These are phyloP conservation scores for Ornithoptera alexandrae DNA, from an alignment of 2,888 invertebrate genomes.

Conservation along the genomic window DNA sequence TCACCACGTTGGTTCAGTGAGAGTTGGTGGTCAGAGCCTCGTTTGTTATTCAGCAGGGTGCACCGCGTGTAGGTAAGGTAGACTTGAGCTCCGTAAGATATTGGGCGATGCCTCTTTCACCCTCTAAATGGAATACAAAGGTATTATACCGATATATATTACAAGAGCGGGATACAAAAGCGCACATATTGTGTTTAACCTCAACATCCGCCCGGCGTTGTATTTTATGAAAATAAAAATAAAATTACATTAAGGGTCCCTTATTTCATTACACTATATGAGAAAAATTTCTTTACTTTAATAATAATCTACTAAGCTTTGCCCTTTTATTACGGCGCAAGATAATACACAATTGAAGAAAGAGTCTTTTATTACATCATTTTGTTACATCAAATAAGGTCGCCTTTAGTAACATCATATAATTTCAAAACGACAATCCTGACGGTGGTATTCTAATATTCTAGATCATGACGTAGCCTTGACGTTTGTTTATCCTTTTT, in stretches of 20 bases:
- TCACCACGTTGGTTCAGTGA: too few relatives aligned
- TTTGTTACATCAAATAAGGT: constrained; percentile 26
- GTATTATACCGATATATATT: not conserved
- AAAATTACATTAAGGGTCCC: constrained; percentile 16
- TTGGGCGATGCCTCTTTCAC: too few relatives aligned
- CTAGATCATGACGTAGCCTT: not conserved
- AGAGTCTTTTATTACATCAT: constrained; percentile 26
- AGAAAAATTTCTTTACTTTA: constrained; percentile 22
- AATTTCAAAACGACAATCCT: constrained; percentile 16
- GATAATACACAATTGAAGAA: constrained; percentile 28
- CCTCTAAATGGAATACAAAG: not conserved
- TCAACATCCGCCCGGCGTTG: constrained; percentile 6
- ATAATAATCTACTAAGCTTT: constrained; percentile 25
- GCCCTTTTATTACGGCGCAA: constrained; percentile 21
- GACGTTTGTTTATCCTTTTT: constrained; percentile 13
- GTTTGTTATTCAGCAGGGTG: too few relatives aligned
- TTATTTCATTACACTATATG: constrained; percentile 23
- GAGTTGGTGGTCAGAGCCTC: too few relatives aligned
- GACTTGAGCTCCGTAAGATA: too few relatives aligned
- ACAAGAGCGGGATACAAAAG: constrained; percentile 1
- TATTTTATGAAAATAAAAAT: constrained; percentile 22
- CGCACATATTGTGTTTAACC: constrained; percentile 3
- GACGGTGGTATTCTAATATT: constrained; percentile 7
- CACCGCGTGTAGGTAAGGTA: too few relatives aligned
- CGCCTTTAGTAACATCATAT: constrained; percentile 12